Evolutionary conservation across 2,113 vertebrate species (phyloP).

Genomic region (Panthera uncia): DNA sequence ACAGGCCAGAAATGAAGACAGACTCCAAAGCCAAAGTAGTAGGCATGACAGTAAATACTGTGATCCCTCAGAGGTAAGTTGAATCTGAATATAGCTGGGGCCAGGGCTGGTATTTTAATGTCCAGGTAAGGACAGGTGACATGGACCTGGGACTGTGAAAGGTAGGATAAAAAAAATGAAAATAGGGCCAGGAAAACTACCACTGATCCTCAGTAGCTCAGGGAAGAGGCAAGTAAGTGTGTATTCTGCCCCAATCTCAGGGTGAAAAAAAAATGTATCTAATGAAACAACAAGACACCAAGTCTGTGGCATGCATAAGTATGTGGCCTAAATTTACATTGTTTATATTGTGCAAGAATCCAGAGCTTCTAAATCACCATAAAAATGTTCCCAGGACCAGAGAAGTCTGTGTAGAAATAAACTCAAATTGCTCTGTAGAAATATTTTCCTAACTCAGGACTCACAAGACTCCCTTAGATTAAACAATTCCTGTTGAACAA

Average conservation of each 20-base stretch:
- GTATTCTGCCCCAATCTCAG: neutral
- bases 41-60: neutral
- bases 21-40: neutral
- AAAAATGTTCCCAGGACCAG: neutral
- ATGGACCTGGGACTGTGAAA: neutral
- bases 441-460: conserved; percentile 8
- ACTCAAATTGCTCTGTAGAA: neutral
- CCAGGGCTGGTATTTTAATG: neutral
- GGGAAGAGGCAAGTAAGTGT: neutral
- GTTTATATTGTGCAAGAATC: conserved; percentile 12
- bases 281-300: neutral
- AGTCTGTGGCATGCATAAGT: neutral
- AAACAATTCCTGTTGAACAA: conserved; percentile 20
- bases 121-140: neutral
- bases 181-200: neutral
- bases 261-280: neutral
- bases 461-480: neutral
- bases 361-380: neutral
- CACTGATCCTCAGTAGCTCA: neutral
- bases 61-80: neutral
- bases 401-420: conserved; percentile 12
- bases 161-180: neutral
- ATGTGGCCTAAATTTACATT: neutral
- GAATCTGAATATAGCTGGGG: neutral
- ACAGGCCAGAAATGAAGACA: neutral